phyloP scores from a whole-genome alignment of 2,888 invertebrate species.

The Blastobasis adustella region DNA sequence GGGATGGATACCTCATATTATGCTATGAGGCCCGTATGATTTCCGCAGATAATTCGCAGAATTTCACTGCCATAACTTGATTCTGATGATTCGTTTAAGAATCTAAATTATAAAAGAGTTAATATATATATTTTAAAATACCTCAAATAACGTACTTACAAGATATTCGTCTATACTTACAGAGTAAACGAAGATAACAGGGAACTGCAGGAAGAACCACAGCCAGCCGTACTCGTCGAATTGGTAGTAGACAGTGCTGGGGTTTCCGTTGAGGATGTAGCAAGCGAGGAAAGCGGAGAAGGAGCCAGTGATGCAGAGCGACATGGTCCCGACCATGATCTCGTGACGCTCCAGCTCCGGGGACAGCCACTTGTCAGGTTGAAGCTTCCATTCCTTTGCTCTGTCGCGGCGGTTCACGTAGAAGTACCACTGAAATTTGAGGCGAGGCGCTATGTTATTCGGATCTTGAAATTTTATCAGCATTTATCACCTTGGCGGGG shows the following conservation, averaged over 20 bases:
- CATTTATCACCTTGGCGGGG: too few species aligned
- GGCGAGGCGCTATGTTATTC: too few species aligned
- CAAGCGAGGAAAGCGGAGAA: conserved; percentile 77
- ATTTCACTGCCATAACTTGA: too few species aligned
- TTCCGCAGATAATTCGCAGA: too few species aligned
- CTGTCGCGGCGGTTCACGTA: conserved; percentile 76
- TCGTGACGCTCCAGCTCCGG: conserved; percentile 81
- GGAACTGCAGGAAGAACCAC: conserved; percentile 80
- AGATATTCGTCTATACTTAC: conserved; percentile 45
- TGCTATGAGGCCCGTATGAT: too few species aligned
- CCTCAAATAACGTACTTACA: background rate
- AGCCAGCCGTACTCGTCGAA: conserved; percentile 77
- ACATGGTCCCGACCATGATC: conserved; percentile 76
- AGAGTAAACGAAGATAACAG: conserved; percentile 77
- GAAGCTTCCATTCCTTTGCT: conserved; percentile 83
- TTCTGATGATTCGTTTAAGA: too few species aligned
- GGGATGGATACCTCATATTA: too few species aligned
- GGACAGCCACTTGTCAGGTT: conserved; percentile 79
- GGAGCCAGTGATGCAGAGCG: conserved; percentile 70
- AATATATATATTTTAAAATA: too few species aligned
- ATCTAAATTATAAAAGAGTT: too few species aligned
- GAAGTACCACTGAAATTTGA: conserved; percentile 82
- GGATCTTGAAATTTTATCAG: too few species aligned
- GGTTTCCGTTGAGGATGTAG: conserved; percentile 80
- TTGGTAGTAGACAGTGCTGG: conserved; percentile 78